Evolutionary conservation across 1,140 invertebrate genomes (phyloP).

Genomic region (Trichoplusia ni): DNA sequence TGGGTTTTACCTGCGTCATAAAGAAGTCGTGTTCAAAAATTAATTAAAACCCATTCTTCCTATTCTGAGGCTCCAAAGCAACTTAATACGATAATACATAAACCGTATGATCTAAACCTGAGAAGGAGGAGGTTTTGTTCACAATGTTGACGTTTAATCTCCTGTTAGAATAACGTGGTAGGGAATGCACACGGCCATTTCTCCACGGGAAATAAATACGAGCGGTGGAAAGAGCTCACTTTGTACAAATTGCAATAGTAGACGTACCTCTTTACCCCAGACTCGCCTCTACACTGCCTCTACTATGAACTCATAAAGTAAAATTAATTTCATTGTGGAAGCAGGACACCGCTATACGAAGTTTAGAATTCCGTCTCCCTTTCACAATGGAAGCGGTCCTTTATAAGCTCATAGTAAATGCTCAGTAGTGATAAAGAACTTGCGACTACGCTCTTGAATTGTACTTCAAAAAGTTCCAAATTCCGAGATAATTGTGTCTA

Average conservation of each 20-base stretch:
- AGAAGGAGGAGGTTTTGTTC: constrained; percentile 34
- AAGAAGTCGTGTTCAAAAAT: background rate
- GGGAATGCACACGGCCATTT: constrained; percentile 43
- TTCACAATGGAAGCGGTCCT: too few species aligned
- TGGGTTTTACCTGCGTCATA: background rate
- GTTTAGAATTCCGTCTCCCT: too few species aligned
- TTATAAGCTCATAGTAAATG: too few species aligned
- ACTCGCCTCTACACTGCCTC: constrained; percentile 42
- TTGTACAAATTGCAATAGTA: constrained; percentile 54
- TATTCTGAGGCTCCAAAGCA: background rate
- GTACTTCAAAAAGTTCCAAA: constrained; percentile 26
- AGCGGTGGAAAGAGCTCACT: constrained; percentile 49
- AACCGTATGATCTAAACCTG: constrained; percentile 27
- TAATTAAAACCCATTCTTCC: constrained; percentile 1
- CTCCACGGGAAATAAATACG: constrained; percentile 56
- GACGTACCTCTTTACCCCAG: constrained; percentile 31
- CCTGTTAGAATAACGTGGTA: constrained; percentile 46
- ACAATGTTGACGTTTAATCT: constrained; percentile 50
- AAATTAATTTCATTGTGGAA: too few species aligned
- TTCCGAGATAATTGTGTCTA: constrained; percentile 32
- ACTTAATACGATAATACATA: constrained; percentile 29
- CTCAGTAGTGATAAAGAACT: constrained; percentile 47
- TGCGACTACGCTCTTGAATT: constrained; percentile 11
- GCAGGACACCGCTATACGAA: too few species aligned
- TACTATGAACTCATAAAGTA: too few species aligned